phyloP scores from a whole-genome alignment of 1,140 invertebrate genomes.

The Listronotus bonariensis region DNA sequence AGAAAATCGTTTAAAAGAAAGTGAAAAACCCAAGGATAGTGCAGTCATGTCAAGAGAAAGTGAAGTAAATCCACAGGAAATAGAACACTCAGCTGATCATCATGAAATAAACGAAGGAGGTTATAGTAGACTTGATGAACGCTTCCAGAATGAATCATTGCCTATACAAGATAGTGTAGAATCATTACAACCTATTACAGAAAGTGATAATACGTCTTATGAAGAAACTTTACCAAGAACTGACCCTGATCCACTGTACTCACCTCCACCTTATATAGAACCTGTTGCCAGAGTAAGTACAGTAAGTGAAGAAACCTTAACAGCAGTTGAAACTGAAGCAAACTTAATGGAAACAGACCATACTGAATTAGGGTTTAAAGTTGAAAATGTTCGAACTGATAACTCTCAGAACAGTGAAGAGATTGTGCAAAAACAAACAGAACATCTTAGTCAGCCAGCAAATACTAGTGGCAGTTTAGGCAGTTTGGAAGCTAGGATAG shows the following conservation, averaged over 20 bases:
- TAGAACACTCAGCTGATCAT: too few relatives aligned
- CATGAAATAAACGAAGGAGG: too few relatives aligned
- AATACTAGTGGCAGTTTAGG: background rate
- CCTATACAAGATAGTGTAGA: too few relatives aligned
- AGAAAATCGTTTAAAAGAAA: constrained; percentile 3
- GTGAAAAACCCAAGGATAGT: background rate
- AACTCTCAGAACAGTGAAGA: background rate
- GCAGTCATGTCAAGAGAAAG: background rate
- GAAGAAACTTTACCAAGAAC: background rate
- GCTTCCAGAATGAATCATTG: too few relatives aligned
- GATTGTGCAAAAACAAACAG: too few relatives aligned
- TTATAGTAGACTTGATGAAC: too few relatives aligned
- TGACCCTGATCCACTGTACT: background rate
- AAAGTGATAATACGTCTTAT: too few relatives aligned
- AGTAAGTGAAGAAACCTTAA: background rate
- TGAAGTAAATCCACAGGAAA: background rate
- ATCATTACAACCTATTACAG: background rate
- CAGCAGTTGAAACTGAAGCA: constrained; percentile 3
- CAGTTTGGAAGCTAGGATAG: constrained; percentile 8
- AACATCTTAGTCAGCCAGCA: too few relatives aligned
- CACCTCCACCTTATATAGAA: background rate
- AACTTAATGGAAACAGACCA: constrained; percentile 2
- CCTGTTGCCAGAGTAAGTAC: background rate
- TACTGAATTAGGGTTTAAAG: background rate
- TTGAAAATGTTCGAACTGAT: constrained; percentile 8